Conservation (phyloP, 1,140 invertebrate genomes). For the Formica selysi region DNA sequence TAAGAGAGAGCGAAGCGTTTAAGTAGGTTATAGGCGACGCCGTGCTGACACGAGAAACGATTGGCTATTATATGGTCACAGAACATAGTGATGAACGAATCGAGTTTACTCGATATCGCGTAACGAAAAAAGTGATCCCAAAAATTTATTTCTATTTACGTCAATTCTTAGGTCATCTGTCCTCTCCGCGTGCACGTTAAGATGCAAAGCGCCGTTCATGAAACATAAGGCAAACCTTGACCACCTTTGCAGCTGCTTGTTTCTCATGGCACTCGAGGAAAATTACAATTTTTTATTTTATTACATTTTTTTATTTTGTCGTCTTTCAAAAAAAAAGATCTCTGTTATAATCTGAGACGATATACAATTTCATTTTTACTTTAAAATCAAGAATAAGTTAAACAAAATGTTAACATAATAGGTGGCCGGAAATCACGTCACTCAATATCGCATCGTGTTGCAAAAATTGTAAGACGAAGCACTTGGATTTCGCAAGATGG, state of each 20-base stretch:
- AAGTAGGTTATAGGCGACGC: slow-evolving; percentile 67
- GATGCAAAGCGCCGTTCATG: background rate
- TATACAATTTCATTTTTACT: no score
- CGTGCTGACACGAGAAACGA: slow-evolving; percentile 52
- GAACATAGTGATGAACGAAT: slow-evolving; percentile 62
- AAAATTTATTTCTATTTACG: slow-evolving; percentile 6
- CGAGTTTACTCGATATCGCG: background rate
- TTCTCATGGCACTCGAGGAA: background rate
- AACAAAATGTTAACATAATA: no score
- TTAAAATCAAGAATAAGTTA: no score
- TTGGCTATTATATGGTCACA: slow-evolving; percentile 44
- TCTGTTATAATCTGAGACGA: no score
- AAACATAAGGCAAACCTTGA: background rate
- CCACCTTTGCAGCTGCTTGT: background rate
- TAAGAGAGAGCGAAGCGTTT: slow-evolving; percentile 68
- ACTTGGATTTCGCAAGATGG: no score
- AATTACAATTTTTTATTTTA: background rate
- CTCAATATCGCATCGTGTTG: no score
- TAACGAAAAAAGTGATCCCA: slow-evolving; percentile 5
- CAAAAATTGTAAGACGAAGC: no score
- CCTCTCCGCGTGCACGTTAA: background rate
- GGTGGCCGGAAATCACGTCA: no score
- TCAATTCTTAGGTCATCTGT: slow-evolving; percentile 22
- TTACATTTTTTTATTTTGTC: background rate
- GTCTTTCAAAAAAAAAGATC: background rate